These are phyloP conservation scores for Sebastes ruberrimus DNA, from an alignment of 2,797 vertebrate genomes.

Conservation along the genomic window DNA sequence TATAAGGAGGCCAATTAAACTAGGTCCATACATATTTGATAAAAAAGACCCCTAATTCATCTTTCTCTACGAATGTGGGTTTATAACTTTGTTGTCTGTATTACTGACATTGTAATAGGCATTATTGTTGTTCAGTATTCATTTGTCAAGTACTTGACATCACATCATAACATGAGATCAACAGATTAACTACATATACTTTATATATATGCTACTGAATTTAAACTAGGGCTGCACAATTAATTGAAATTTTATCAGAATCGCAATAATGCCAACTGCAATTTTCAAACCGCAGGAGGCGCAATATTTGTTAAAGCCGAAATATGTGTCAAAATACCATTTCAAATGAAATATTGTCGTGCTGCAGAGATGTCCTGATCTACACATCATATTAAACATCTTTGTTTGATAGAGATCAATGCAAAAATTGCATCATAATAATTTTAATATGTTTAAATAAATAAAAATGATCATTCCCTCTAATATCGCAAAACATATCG, in stretches of 20 bases:
- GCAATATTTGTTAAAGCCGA: no score
- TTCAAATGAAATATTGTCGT: no score
- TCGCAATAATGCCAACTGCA: no score
- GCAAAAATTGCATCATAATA: no score
- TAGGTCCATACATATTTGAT: not conserved
- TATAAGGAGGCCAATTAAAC: constrained; percentile 30
- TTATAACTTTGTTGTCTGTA: not conserved
- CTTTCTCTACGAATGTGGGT: not conserved
- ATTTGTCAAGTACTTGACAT: constrained; percentile 1
- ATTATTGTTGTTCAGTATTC: not conserved
- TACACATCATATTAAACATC: no score
- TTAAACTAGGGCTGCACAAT: not conserved
- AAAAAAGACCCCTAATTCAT: not conserved
- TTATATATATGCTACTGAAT: not conserved
- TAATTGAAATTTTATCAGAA: not conserved
- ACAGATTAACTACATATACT: not conserved
- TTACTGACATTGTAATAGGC: constrained; percentile 1
- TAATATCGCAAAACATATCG: no score
- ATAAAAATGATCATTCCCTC: no score
- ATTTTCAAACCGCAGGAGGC: no score
- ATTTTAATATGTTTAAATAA: no score
- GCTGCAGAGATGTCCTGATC: no score
- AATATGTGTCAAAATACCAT: no score
- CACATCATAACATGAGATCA: not conserved
- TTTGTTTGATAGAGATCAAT: no score